Conservation (phyloP, 37 sponge, comb jelly and placozoan species). For the Aplysina aerophoba region DNA sequence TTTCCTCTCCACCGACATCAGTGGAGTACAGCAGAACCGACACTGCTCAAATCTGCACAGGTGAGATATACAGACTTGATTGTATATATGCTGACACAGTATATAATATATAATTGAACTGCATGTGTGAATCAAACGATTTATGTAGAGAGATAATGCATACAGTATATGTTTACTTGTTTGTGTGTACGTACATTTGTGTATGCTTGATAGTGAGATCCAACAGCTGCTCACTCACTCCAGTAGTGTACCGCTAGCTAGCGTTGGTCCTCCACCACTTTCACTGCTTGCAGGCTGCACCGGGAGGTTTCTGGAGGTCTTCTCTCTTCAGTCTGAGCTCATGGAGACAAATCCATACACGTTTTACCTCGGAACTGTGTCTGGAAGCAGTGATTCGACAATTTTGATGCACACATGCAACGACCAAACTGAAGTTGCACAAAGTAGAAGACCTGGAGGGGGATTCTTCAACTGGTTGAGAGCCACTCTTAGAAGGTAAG, state of each 20-base stretch:
- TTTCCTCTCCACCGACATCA: not conserved
- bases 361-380: not conserved
- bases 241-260: too few relatives aligned
- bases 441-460: too few relatives aligned
- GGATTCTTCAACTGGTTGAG: too few relatives aligned
- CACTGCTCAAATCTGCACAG: not conserved
- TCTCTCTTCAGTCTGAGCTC: not conserved
- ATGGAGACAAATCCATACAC: not conserved
- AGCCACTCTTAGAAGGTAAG: too few relatives aligned
- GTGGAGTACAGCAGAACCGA: not conserved
- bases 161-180: not conserved
- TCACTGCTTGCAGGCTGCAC: not conserved
- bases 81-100: conserved; percentile 38
- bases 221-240: too few relatives aligned
- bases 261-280: not conserved
- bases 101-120: too few relatives aligned
- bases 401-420: not conserved
- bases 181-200: not conserved
- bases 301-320: not conserved
- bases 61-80: too few relatives aligned
- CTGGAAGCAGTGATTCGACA: not conserved
- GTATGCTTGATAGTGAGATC: too few relatives aligned
- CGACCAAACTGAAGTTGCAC: not conserved
- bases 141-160: too few relatives aligned
- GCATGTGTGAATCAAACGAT: too few relatives aligned